phyloP scores from a whole-genome alignment of 2,797 vertebrate genomes.

The Pipistrellus kuhlii region DNA sequence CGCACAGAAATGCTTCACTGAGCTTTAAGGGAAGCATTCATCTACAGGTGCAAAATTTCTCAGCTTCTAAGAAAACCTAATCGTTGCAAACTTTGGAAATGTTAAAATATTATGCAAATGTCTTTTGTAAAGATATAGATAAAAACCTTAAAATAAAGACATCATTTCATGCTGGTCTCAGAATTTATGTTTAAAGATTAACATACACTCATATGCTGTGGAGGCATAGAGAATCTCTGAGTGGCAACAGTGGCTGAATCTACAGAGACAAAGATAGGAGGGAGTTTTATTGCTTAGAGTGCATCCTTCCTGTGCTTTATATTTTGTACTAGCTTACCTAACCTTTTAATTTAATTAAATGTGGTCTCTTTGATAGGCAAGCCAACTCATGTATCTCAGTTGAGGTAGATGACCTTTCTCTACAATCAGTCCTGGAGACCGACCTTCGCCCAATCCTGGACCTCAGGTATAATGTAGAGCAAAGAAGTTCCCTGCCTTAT shows the following conservation, averaged over 20 bases:
- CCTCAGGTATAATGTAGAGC: not conserved
- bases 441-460: not conserved
- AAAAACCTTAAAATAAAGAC: slow-evolving; percentile 28
- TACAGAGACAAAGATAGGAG: not conserved
- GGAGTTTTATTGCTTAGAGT: not conserved
- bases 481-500: not conserved
- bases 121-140: slow-evolving; percentile 55
- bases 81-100: slow-evolving; percentile 56
- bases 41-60: slow-evolving; percentile 56
- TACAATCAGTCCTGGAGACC: not conserved
- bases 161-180: slow-evolving; percentile 3
- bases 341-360: slow-evolving; percentile 48
- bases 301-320: not conserved
- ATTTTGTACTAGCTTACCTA: not conserved
- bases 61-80: slow-evolving; percentile 40
- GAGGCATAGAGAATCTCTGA: not conserved
- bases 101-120: slow-evolving; percentile 60
- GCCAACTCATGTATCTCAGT: not conserved
- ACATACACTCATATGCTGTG: not conserved
- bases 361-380: not conserved
- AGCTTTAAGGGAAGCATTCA: slow-evolving; percentile 53
- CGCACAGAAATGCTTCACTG: slow-evolving; percentile 53
- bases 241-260: not conserved
- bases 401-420: not conserved
- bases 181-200: not conserved